Evolutionary conservation across 2,888 invertebrate species (phyloP).

Genomic region (Campaea margaritaria): DNA sequence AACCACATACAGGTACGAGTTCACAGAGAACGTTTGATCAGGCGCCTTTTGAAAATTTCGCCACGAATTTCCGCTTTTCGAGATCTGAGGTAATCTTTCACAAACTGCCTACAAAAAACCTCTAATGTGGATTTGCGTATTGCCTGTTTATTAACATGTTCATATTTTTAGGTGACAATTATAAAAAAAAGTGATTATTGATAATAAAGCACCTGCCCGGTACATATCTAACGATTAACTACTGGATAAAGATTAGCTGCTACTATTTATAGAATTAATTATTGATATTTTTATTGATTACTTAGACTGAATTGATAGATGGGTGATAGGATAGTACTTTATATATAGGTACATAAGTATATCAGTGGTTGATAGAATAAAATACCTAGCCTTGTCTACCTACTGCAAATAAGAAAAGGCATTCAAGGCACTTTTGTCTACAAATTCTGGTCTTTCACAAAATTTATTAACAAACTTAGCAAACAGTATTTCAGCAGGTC

Average conservation of each 20-base stretch:
- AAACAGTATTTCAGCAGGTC: constrained; percentile 5
- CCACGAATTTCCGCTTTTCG: constrained; percentile 22
- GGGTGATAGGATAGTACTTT: too few relatives aligned
- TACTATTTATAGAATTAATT: too few relatives aligned
- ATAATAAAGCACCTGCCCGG: too few relatives aligned
- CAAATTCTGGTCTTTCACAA: background rate
- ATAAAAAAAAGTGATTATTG: too few relatives aligned
- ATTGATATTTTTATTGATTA: too few relatives aligned
- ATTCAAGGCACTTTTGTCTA: too few relatives aligned
- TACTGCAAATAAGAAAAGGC: background rate
- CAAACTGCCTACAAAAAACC: constrained; percentile 3
- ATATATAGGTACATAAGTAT: too few relatives aligned
- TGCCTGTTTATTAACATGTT: background rate
- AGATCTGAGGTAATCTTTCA: constrained; percentile 14
- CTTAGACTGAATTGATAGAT: too few relatives aligned
- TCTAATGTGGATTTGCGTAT: background rate
- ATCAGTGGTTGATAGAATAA: too few relatives aligned
- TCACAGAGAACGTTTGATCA: constrained; percentile 32
- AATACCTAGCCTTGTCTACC: background rate
- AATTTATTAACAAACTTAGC: background rate
- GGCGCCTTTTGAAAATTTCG: constrained; percentile 25
- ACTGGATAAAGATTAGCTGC: too few relatives aligned
- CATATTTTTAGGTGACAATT: too few relatives aligned
- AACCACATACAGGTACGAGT: background rate
- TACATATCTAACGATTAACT: too few relatives aligned